Evolutionary conservation across 2,888 invertebrate genomes (phyloP), one percentile per base, ranked within the genome.

Genomic region (Caenorhabditis sinica): DNA sequence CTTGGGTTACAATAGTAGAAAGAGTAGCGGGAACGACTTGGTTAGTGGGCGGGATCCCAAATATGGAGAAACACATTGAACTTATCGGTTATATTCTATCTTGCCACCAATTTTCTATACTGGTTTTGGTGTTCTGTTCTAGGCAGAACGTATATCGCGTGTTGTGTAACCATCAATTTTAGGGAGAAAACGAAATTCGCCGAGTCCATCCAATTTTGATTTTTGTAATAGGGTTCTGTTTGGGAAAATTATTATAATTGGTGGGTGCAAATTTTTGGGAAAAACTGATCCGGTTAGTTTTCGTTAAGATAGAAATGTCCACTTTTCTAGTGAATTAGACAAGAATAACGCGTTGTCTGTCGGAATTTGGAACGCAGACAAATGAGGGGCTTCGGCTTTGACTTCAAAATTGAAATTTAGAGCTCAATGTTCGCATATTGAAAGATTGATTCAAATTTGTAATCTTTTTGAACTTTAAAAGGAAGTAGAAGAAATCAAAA

Each of bases 81-180:
- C 13, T 61, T 9, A 30, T 36, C 60, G n/a, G n/a, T 60, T 60
- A 28, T 60, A 23, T 33, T 30, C 23, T n/a, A 2, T 60, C 28
- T 49, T 17, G 23, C 25, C 28, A 58, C 23, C 23, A 23, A 58
- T 13, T 56, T 20, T 58, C 15, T 56, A 5, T 56, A 28, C 20
- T 20, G 6, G 20, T 49, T 20, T 20, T 49, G 56, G 56, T 25
- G 23, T n/a, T n/a, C 28, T 25, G 56, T 25, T 23, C 8, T 28
- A 56, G 13, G 40, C 11, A 40, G 30, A 45, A 40, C 15, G 33
- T 36, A 5, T 33, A 68, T 79, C 5, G 72, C 80, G 72, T 72
- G 80, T 33, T 5, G 40, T 36, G 65, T 40, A 80, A 80, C 80
- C 72, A 80, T 80, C 80, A 80, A 80, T 80, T 71, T 79, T 58